Evolutionary conservation across 1,140 invertebrate genomes (phyloP).

Genomic region (Ditylenchus dipsaci): DNA sequence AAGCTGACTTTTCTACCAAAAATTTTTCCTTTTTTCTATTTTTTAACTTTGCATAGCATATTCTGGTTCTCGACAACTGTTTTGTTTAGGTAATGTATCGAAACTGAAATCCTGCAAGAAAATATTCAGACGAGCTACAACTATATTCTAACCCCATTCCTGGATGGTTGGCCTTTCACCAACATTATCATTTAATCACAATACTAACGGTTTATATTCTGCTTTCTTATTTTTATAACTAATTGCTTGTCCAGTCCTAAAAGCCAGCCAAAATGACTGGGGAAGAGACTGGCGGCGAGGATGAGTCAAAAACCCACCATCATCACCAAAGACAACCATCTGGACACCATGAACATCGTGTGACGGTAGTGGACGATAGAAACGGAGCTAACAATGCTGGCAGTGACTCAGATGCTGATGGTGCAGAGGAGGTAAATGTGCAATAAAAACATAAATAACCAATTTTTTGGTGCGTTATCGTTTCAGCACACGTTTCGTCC

Average conservation of each 20-base stretch:
- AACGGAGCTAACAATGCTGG: conserved; percentile 33
- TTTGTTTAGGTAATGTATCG: no score
- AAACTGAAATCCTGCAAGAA: no score
- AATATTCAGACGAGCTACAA: no score
- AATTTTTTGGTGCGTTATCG: neutral
- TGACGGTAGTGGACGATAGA: conserved; percentile 21
- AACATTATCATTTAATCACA: neutral
- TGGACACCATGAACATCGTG: neutral
- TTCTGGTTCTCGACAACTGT: no score
- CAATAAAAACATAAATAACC: neutral
- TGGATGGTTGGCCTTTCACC: no score
- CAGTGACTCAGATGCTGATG: conserved; percentile 49
- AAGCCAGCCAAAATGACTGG: neutral
- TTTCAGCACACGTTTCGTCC: no score
- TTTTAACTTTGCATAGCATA: no score
- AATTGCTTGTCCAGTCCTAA: neutral
- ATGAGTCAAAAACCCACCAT: neutral
- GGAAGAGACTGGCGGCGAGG: neutral
- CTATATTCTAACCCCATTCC: no score
- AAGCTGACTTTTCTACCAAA: no score
- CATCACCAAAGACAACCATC: neutral
- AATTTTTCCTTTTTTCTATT: no score
- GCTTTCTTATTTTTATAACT: neutral
- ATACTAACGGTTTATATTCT: neutral
- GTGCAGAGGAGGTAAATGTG: conserved; percentile 41